Evolutionary conservation across 2,888 invertebrate genomes (phyloP), one percentile per base, ranked within the genome.

Genomic region (Caradrina kadenii): DNA sequence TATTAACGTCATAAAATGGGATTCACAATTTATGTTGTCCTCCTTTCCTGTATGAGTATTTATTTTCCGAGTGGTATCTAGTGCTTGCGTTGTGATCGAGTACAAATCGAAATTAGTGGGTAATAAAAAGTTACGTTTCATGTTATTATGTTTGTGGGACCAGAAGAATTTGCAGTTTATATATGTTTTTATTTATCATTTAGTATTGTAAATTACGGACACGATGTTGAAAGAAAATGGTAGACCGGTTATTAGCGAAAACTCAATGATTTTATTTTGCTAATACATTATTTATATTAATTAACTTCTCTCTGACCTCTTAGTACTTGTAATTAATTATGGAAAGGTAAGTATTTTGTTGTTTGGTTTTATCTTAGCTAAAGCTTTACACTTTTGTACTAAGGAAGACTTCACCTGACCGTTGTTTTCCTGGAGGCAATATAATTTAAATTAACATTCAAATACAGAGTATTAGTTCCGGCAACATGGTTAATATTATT

Each of bases 21-120:
- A 53, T 58, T 58, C 53, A 66, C 61, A 75, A 75, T 80, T 66
- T 75, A 75, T 80, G 15, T 62, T 59, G 53, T n/a, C 45, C 63
- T 22, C 66, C 1, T 39, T 61, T 74, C 52, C 7, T 60, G 17
- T 59, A 48, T 42, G 54, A 55, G 74, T 63, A 52, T 74, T 79
- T 73, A 60, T 79, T 55, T 73, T 55, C 39, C 55, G 75, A 65
- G n/a, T 48, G 39, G 17, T 63, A 49, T 60, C 39, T 45, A n/a
- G 22, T 55, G 35, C 17, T 54, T n/a, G 35, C 11, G 49, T 5
- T 6, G 48, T 73, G 73, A 73, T 73, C 62, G 72, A 74, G 11
- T 60, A 48, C 45, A 39, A 60, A 42, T 15, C 15, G 45, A 63
- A 61, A 73, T 50, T 21, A 56, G 5, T 17, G 26, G 26, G 26